phyloP scores from a whole-genome alignment of 1,140 invertebrate species.

The Heliconius hewitsoni region DNA sequence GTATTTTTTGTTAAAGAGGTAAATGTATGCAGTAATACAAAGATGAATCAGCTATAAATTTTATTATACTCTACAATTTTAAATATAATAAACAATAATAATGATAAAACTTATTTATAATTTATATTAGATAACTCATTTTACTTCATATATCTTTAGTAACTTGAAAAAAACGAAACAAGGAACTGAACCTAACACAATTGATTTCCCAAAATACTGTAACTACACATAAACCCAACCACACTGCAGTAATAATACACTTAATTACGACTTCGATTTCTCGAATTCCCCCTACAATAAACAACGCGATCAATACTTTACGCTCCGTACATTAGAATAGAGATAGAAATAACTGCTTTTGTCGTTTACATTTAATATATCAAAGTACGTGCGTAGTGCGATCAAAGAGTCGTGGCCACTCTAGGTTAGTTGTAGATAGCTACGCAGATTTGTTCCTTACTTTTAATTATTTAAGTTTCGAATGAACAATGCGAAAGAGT shows the following conservation, averaged over 20 bases:
- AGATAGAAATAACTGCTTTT: conserved; percentile 29
- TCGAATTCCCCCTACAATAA: conserved; percentile 24
- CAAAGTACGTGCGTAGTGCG: not conserved
- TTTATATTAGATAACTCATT: not conserved
- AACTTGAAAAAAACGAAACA: not conserved
- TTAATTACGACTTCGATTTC: conserved; percentile 22
- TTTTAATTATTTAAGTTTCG: no score
- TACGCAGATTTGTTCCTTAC: no score
- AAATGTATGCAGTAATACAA: not conserved
- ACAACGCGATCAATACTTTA: conserved; percentile 26
- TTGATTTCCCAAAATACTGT: not conserved
- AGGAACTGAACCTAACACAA: not conserved
- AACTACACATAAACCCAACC: not conserved
- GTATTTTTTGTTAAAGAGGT: not conserved
- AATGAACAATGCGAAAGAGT: no score
- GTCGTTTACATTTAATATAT: conserved; percentile 33
- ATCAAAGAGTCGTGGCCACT: no score
- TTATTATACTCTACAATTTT: not conserved
- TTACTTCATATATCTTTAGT: no score
- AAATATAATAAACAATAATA: not conserved
- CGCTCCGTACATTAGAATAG: conserved; percentile 22
- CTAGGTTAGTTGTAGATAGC: no score
- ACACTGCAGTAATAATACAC: not conserved
- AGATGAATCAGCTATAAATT: not conserved
- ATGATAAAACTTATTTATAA: no score